These are phyloP conservation scores for Sycon ciliatum DNA, from an alignment of 37 sponge, comb jelly and placozoan species.

Conservation along the genomic window DNA sequence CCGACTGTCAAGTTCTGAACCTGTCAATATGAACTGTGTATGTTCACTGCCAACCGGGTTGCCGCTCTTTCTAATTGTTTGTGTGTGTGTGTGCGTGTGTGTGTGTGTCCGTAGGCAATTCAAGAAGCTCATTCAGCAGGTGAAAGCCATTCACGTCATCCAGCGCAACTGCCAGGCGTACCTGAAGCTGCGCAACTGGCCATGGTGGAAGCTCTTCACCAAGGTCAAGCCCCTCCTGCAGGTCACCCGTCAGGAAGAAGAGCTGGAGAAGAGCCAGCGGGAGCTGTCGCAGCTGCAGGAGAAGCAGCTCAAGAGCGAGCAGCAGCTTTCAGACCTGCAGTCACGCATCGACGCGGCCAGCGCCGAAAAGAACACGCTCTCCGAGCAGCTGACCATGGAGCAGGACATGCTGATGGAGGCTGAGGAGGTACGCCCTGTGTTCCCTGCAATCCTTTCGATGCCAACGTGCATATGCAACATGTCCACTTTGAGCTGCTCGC, in stretches of 20 bases:
- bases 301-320: constrained; percentile 15
- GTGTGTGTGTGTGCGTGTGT: too few relatives aligned
- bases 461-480: constrained; percentile 30
- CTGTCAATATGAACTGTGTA: too few relatives aligned
- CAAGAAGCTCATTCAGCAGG: constrained; percentile 81
- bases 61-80: too few relatives aligned
- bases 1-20: too few relatives aligned
- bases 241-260: constrained; percentile 89
- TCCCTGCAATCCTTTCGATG: constrained; percentile 32
- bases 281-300: constrained; percentile 44
- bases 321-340: constrained; percentile 24
- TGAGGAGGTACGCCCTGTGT: constrained; percentile 57
- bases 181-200: constrained; percentile 97
- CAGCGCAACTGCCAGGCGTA: constrained; percentile 91
- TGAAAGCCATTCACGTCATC: constrained; percentile 75
- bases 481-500: neutral
- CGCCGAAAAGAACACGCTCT: constrained; percentile 21
- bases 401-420: constrained; percentile 77
- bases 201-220: constrained; percentile 98
- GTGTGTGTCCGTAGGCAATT: constrained; percentile 46
- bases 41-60: too few relatives aligned
- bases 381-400: constrained; percentile 83
- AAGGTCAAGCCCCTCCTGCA: constrained; percentile 95
- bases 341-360: too few relatives aligned
- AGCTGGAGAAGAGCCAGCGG: constrained; percentile 77